These are phyloP conservation scores for Macrocentrus cingulum DNA, from an alignment of 1,140 invertebrate species.

Conservation along the genomic window DNA sequence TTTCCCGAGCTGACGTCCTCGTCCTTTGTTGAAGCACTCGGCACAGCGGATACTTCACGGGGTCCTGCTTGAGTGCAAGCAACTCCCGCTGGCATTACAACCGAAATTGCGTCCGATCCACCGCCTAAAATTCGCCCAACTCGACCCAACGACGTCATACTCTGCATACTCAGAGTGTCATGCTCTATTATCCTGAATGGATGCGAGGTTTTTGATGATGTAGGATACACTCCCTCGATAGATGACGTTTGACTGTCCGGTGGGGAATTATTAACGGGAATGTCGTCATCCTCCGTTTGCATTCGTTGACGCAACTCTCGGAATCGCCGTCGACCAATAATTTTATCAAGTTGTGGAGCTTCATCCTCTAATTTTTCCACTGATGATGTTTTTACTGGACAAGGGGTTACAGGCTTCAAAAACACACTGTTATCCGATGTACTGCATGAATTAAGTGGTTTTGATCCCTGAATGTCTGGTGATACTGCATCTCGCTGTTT, in stretches of 20 bases:
- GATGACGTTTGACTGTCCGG: slow-evolving; percentile 80
- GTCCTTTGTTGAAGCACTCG: slow-evolving; percentile 50
- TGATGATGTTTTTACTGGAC: slow-evolving; percentile 1
- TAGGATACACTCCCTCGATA: slow-evolving; percentile 59
- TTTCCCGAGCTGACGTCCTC: slow-evolving; percentile 53
- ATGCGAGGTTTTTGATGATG: slow-evolving; percentile 66
- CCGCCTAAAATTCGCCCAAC: slow-evolving; percentile 75
- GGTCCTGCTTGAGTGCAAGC: slow-evolving; percentile 34
- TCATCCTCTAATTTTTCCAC: slow-evolving; percentile 46
- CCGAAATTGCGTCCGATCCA: slow-evolving; percentile 60
- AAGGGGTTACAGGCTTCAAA: slow-evolving; percentile 45
- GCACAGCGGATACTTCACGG: slow-evolving; percentile 45
- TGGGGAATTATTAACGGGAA: slow-evolving; percentile 66
- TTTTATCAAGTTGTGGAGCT: slow-evolving; percentile 43
- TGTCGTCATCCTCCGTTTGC: slow-evolving; percentile 81
- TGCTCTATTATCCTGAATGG: slow-evolving; percentile 83
- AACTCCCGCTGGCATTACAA: slow-evolving; percentile 37
- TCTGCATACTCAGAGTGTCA: slow-evolving; percentile 82
- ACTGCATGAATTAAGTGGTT: slow-evolving; percentile 18
- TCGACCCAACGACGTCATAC: slow-evolving; percentile 80
- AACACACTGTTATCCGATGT: slow-evolving; percentile 46
- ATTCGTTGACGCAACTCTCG: slow-evolving; percentile 80
- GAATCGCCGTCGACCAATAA: slow-evolving; percentile 68
- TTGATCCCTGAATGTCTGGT: background rate
- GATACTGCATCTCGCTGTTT: slow-evolving; percentile 42